Evolutionary conservation across 2,113 vertebrate genomes (phyloP), one percentile per base, ranked within the genome.

Genomic region (Leptosomus discolor): DNA sequence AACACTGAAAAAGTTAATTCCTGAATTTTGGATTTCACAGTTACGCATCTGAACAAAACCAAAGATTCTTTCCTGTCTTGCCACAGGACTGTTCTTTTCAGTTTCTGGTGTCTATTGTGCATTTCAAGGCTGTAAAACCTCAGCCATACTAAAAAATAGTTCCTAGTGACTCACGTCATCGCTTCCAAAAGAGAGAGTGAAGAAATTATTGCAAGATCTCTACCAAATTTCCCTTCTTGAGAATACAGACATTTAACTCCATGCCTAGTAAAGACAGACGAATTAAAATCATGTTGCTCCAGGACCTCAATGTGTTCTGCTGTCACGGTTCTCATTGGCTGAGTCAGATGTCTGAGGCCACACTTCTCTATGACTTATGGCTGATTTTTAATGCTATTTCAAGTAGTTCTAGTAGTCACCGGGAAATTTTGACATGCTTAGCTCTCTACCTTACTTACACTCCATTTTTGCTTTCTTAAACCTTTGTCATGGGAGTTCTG

Each of bases 1-100:
- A 95, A 90, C 88, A 93, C 46, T 58, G 65, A 65, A 75, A 92
- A 96, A 96, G 90, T 85, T 64, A 95, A 96, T 78, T 85, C 60
- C 86, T 88, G 54, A 83, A 95, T 95, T 97, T 91, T 91, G 69
- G 30, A 57, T 67, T 85, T n/a, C 70, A 74, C 41, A 54, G 46
- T 95, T 96, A 70, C 69, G 11, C 53, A 80, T 91, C 46, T 5
- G 2, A 83, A 80, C 85, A 89, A 97, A 94, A n/a, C n/a, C n/a
- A n/a, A n/a, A n/a, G n/a, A 58, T 70, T 61, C 5, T 80, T 57
- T 51, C 8, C 23, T 50, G 21, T 57, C 51, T 63, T 63, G 30
- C 21, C 23, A 32, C 43, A 88, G 63, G 12, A 67, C 18, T 54
- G 5, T 54, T 71, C 30, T n/a, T 70, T 81, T 68, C 26, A 58